Conservation (phyloP, 1,140 invertebrate genomes). For the Listronotus bonariensis region DNA sequence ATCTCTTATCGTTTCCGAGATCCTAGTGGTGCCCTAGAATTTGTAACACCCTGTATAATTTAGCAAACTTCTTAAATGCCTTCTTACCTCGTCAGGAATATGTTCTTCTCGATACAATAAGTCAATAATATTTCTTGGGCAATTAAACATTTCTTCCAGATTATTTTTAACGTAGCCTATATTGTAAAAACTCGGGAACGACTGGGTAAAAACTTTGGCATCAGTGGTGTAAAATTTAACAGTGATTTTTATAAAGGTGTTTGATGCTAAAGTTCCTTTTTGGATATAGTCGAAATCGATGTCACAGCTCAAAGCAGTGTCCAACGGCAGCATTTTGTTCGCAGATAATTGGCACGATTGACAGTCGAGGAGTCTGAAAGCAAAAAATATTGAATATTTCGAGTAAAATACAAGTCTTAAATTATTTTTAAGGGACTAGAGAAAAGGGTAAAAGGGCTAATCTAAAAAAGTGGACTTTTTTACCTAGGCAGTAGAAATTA, state of each 20-base stretch:
- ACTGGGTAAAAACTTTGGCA: slow-evolving; percentile 47
- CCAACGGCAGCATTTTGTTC: neutral
- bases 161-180: slow-evolving; percentile 17
- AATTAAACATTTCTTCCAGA: slow-evolving; percentile 20
- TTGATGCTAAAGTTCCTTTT: neutral
- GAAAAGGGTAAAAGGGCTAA: too few species aligned
- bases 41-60: too few species aligned
- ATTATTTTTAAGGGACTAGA: too few species aligned
- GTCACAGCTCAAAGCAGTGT: neutral
- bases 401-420: too few species aligned
- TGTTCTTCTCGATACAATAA: slow-evolving; percentile 24
- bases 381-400: too few species aligned
- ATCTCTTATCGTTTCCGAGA: too few species aligned
- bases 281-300: slow-evolving; percentile 14
- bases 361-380: neutral
- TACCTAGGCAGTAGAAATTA: too few species aligned
- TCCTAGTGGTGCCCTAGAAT: too few species aligned
- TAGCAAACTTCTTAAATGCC: too few species aligned
- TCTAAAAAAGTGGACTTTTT: too few species aligned
- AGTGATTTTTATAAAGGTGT: slow-evolving; percentile 38
- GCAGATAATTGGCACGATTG: neutral
- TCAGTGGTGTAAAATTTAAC: slow-evolving; percentile 48
- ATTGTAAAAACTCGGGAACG: slow-evolving; percentile 37
- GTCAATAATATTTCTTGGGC: slow-evolving; percentile 15
- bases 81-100: slow-evolving; percentile 23